Conservation (phyloP, 1,140 invertebrate genomes). For the Dendrolimus kikuchii region DNA sequence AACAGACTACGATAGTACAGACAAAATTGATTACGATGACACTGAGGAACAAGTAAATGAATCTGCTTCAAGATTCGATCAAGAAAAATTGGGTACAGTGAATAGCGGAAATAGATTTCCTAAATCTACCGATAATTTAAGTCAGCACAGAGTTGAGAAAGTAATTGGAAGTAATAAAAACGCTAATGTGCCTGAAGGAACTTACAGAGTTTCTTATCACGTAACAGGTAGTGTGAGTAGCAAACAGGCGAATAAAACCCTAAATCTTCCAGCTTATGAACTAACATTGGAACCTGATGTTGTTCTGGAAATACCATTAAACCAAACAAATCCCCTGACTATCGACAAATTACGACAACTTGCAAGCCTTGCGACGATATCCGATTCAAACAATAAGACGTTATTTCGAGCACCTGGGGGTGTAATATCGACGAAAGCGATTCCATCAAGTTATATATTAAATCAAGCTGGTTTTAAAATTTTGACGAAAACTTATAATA, state of each 20-base stretch:
- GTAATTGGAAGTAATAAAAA: constrained; percentile 14
- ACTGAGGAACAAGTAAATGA: constrained; percentile 4
- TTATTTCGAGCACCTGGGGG: constrained; percentile 62
- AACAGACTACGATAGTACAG: neutral
- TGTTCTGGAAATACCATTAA: constrained; percentile 60
- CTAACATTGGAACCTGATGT: constrained; percentile 57
- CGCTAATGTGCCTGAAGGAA: constrained; percentile 48
- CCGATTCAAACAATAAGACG: constrained; percentile 61
- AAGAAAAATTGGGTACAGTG: constrained; percentile 14
- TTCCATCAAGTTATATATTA: constrained; percentile 71
- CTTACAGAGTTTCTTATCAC: constrained; percentile 61
- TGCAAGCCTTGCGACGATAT: constrained; percentile 68
- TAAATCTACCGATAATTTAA: constrained; percentile 52
- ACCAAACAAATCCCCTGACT: constrained; percentile 52
- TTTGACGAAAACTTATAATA: constrained; percentile 78
- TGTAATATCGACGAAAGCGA: constrained; percentile 73
- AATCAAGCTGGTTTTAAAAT: constrained; percentile 79
- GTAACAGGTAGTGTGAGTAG: constrained; percentile 64
- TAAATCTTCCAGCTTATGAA: constrained; percentile 56
- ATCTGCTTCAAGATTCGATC: constrained; percentile 14
- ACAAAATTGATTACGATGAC: constrained; percentile 8
- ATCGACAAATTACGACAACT: constrained; percentile 68
- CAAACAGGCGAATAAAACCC: constrained; percentile 61
- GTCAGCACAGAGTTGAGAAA: constrained; percentile 21
- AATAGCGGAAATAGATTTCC: constrained; percentile 44